Evolutionary conservation across 2,888 invertebrate species (phyloP), one percentile per base, ranked within the genome.

Genomic region (Synergus itoensis): DNA sequence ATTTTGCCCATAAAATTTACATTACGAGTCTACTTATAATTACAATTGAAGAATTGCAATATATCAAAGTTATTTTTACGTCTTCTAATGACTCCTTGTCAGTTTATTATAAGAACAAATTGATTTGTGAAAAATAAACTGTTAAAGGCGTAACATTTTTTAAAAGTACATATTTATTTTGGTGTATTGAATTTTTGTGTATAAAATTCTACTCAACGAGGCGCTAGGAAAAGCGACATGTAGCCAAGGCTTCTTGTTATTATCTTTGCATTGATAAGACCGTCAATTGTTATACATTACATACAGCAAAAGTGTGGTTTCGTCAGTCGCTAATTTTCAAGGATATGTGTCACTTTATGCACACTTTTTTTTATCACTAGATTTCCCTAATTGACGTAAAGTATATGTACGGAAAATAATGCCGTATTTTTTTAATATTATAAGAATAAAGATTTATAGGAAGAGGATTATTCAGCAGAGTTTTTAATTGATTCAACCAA

Each of bases 181-280:
- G n/a, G 4, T 45, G 12, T 14, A 8, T 48, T 69, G 28, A 21
- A 57, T 1, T n/a, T 53, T 62, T 28, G 1, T 12, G 1, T 5
- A 18, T 28, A 3, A 14, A 5, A 18, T 62, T 62, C 1, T 9
- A 9, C 18, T 18, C 12, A 28, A 14, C 5, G 5, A 53, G n/a
- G 53, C 48, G 40, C 36, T 36, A 53, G 21, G 21, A 62, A 36
- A 48, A 73, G n/a, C 53, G 53, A 40, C n/a, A 1, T n/a, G 5
- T 53, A 11, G 40, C 36, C 40, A 69, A 48, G 69, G 48, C 9
- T 48, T 45, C 4, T 40, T 36, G 36, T 16, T 53, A 53, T 53
- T 73, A 73, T 73, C 73, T 40, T 36, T 53, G 73, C 36, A 53
- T 36, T 73, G 73, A 73, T 73, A 73, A 73, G 73, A 48, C 4